These are phyloP conservation scores for Lysandra coridon DNA, from an alignment of 2,888 invertebrate genomes.

Conservation along the genomic window DNA sequence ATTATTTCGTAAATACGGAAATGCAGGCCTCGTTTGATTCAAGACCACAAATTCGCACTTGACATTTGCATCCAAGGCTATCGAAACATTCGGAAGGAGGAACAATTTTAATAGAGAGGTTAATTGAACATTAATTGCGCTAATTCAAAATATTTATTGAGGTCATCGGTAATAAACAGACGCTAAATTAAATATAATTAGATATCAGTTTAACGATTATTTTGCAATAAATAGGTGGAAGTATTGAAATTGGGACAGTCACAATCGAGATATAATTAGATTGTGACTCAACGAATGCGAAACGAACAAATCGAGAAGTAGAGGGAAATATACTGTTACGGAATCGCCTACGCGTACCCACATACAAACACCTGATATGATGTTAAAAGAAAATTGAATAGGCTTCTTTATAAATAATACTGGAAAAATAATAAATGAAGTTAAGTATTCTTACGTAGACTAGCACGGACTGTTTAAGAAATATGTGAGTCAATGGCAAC, in stretches of 20 bases:
- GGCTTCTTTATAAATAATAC: neutral
- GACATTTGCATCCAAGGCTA: slow-evolving; percentile 27
- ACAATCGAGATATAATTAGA: slow-evolving; percentile 68
- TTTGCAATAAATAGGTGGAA: slow-evolving; percentile 34
- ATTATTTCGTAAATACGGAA: slow-evolving; percentile 24
- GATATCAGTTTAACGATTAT: neutral
- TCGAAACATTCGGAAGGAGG: neutral
- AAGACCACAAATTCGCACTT: slow-evolving; percentile 7
- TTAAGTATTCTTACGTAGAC: slow-evolving; percentile 39
- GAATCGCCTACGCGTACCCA: slow-evolving; percentile 52
- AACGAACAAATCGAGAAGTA: slow-evolving; percentile 60
- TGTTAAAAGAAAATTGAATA: neutral
- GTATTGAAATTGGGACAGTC: slow-evolving; percentile 60
- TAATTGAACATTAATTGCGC: neutral
- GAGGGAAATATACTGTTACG: slow-evolving; percentile 66
- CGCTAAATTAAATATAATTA: neutral
- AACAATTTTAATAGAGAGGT: slow-evolving; percentile 9
- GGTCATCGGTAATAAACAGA: slow-evolving; percentile 33
- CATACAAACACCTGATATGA: slow-evolving; percentile 48
- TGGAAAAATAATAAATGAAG: neutral
- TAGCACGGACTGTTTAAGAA: neutral
- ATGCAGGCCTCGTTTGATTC: neutral
- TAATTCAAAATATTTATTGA: slow-evolving; percentile 34
- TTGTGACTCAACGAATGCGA: slow-evolving; percentile 64
- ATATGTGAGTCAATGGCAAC: neutral